These are phyloP conservation scores for Aleiodes alternator DNA, from an alignment of 2,888 invertebrate species.

Conservation along the genomic window DNA sequence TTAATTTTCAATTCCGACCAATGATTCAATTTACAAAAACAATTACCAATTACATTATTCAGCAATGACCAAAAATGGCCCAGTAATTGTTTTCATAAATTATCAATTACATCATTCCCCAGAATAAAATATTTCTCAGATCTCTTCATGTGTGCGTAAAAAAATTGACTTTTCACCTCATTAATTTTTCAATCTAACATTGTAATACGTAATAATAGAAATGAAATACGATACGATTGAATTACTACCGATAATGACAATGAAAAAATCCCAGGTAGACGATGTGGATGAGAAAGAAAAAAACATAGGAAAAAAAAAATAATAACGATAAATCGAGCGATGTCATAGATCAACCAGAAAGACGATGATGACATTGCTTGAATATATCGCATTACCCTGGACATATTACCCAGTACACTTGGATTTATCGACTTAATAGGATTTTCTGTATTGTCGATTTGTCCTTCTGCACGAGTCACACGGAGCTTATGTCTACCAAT, in stretches of 20 bases:
- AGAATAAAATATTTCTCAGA: too few species aligned
- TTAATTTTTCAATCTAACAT: too few species aligned
- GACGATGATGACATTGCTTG: slow-evolving; percentile 27
- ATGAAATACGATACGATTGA: too few species aligned
- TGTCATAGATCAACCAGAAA: slow-evolving; percentile 19
- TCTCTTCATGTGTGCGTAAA: too few species aligned
- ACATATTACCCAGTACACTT: slow-evolving; percentile 15
- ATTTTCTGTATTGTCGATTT: slow-evolving; percentile 28
- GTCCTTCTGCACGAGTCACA: slow-evolving; percentile 47
- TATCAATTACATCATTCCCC: too few species aligned
- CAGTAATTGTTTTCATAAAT: too few species aligned
- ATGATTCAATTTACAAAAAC: too few species aligned
- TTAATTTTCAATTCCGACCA: too few species aligned
- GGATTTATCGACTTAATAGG: slow-evolving; percentile 20
- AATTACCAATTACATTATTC: too few species aligned
- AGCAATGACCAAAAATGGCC: too few species aligned
- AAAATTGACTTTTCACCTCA: too few species aligned
- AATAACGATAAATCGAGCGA: neutral
- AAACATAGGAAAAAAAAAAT: slow-evolving; percentile 10
- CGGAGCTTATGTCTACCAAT: slow-evolving; percentile 40
- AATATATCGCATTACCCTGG: slow-evolving; percentile 19
- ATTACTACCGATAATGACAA: neutral
- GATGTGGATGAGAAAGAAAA: neutral
- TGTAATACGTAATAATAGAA: too few species aligned
- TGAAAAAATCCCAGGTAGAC: neutral